Conservation (phyloP, 2,888 invertebrate species). For the Strigamia crassipes region DNA sequence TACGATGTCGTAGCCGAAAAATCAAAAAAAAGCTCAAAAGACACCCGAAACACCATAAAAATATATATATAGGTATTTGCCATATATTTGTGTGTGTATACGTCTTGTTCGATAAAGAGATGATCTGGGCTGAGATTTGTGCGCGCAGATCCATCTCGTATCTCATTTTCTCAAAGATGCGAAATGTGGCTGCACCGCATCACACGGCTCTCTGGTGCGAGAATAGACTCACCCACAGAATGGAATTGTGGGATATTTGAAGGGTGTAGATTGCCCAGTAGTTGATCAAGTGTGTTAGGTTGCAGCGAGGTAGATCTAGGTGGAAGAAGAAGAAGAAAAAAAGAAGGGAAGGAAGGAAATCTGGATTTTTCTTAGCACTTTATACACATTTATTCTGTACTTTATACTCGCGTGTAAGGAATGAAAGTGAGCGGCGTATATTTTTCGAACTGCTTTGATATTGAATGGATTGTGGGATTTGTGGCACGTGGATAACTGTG, state of each 20-base stretch:
- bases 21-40: no score
- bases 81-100: no score
- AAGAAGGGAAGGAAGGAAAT: no score
- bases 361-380: neutral
- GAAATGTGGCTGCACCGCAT: neutral
- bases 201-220: neutral
- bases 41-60: no score
- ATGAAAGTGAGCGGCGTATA: neutral
- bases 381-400: neutral
- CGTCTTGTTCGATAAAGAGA: no score
- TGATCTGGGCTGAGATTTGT: no score
- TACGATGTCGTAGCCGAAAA: no score
- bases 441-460: neutral
- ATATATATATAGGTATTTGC: no score
- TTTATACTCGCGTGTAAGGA: neutral
- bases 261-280: conserved; percentile 9
- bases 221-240: conserved; percentile 11
- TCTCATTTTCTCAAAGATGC: neutral
- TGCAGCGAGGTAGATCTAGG: neutral
- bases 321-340: neutral
- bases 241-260: conserved; percentile 22
- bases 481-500: neutral
- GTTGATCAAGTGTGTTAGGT: neutral
- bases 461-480: neutral
- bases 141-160: no score